Conservation (phyloP, 2,113 vertebrate genomes). For the Epinephelus cyanopodus region DNA sequence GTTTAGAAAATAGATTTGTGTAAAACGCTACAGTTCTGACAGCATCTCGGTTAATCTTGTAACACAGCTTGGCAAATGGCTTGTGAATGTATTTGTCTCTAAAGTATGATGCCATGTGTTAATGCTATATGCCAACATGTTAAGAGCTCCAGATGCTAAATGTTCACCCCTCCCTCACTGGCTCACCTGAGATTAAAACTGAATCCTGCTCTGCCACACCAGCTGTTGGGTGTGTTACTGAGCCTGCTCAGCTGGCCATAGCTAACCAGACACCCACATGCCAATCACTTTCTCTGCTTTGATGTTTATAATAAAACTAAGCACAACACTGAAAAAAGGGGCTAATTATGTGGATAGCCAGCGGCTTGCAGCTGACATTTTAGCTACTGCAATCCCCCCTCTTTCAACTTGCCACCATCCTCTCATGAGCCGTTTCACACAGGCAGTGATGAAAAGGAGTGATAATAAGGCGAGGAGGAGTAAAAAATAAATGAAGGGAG, state of each 20-base stretch:
- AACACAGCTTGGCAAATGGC: neutral
- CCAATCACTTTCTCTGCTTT: constrained; percentile 61
- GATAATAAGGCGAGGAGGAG: constrained; percentile 56
- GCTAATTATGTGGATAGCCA: constrained; percentile 61
- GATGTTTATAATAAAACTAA: constrained; percentile 44
- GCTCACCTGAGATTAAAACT: constrained; percentile 37
- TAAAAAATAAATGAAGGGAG: constrained; percentile 53
- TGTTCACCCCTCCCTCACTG: neutral
- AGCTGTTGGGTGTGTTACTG: constrained; percentile 56
- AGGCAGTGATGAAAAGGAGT: constrained; percentile 58
- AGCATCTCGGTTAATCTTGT: neutral
- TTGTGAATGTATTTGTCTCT: neutral
- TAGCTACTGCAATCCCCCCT: constrained; percentile 12
- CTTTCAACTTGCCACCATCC: constrained; percentile 5
- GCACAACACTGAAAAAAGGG: constrained; percentile 34
- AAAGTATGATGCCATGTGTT: neutral
- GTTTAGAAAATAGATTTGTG: neutral
- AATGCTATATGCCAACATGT: neutral
- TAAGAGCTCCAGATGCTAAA: constrained; percentile 32
- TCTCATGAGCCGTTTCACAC: constrained; percentile 32
- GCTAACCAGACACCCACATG: constrained; percentile 44
- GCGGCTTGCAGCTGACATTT: constrained; percentile 60
- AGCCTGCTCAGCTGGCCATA: constrained; percentile 20
- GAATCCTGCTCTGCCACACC: constrained; percentile 36
- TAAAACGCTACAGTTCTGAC: neutral